Evolutionary conservation across 2,888 invertebrate species (phyloP), one percentile per base, ranked within the genome.

Genomic region (Tachina grossa): DNA sequence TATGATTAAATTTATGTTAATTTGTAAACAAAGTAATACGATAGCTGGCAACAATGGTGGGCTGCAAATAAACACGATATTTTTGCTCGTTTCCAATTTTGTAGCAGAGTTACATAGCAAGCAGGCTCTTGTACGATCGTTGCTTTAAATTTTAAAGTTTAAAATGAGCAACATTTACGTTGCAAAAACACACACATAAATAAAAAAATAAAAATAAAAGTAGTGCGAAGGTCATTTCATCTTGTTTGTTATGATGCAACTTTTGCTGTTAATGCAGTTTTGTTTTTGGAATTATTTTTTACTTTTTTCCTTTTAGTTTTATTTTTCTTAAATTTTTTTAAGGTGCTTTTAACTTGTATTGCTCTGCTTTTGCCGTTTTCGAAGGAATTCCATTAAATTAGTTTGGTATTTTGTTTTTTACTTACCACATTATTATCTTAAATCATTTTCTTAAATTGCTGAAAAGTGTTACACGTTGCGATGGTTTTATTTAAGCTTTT

Each of bases 201-300:
- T n/a, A n/a, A n/a, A n/a, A n/a, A 31, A 31, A 31, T 31, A 31
- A 31, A 82, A 87, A 71, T 63, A 84, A 83, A 86, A 87, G 87
- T 88, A 88, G 87, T 88, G 87, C 88, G 88, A 88, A 88, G 88
- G 88, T 88, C 88, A 86, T 72, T 84, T 71, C 85, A 85, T 83
- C 83, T 85, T 55, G 85, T 85, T 85, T 85, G 31, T 66, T 79
- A 72, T 83, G 85, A 83, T 83, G 85, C 83, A 85, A 85, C 83
- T 83, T 83, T 79, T 71, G 83, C 65, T 83, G 79, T 68, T 53
- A 51, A 85, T 85, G 83, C 83, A 83, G 83, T 77, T 83, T 83
- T 57, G 69, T 47, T 69, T 43, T 61, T 55, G 53, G 53, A 53
- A 39, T 63, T 39, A 16, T 19, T 41, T 43, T 76, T 43, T 11